phyloP scores from a whole-genome alignment of 1,140 invertebrate species.

The Chionoecetes opilio region DNA sequence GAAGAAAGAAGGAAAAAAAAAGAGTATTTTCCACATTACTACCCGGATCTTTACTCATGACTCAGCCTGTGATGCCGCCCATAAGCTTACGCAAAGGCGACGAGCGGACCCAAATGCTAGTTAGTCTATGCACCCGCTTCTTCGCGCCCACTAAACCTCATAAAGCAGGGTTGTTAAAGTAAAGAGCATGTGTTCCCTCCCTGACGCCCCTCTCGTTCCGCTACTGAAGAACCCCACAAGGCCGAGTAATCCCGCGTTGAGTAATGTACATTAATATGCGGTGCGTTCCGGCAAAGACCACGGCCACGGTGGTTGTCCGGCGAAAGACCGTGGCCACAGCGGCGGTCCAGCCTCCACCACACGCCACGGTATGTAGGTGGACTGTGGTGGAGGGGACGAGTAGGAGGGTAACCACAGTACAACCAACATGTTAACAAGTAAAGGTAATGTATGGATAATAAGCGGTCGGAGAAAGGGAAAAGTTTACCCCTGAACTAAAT shows the following conservation, averaged over 20 bases:
- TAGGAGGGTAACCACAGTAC: background rate
- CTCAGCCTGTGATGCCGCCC: too few species aligned
- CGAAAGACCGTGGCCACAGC: background rate
- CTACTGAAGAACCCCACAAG: background rate
- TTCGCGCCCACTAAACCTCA: too few species aligned
- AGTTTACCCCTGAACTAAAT: too few species aligned
- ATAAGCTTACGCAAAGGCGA: too few species aligned
- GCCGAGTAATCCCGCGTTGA: background rate
- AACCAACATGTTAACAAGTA: background rate
- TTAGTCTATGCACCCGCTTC: too few species aligned
- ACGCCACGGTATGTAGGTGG: background rate
- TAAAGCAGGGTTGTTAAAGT: too few species aligned
- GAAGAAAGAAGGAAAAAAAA: too few species aligned
- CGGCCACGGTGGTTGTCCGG: background rate
- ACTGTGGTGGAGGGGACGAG: background rate
- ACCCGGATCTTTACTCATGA: too few species aligned
- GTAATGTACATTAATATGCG: background rate
- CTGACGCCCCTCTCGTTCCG: background rate
- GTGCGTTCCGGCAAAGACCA: background rate
- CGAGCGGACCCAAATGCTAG: too few species aligned
- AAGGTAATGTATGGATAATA: background rate
- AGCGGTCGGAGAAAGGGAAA: background rate
- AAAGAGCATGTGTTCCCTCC: background rate
- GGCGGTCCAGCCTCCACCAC: background rate
- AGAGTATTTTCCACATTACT: too few species aligned